A percentile compares a stretch with the other conserved stretches of the same genome.
Conservation (phyloP, 2,113 vertebrate genomes). For the Sphyrna mokarran region DNA sequence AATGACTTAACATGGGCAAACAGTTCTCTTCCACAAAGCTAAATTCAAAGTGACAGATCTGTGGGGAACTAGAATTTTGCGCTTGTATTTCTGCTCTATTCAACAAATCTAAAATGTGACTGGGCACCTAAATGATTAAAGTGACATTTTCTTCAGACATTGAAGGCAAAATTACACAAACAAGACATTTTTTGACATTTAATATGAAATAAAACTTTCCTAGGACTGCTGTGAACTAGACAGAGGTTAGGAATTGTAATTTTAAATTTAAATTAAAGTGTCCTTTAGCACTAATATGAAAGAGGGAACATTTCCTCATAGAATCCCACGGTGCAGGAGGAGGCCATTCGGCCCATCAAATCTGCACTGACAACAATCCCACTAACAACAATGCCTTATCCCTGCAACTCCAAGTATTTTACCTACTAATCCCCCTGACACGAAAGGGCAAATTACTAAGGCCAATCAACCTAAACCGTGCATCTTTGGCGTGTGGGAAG, state of each 20-base stretch:
- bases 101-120: not conserved
- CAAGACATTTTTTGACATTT: constrained; percentile 47
- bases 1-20: constrained; percentile 6
- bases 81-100: constrained; percentile 36
- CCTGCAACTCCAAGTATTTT: no score
- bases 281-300: constrained; percentile 47
- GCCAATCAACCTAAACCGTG: no score
- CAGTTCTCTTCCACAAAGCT: constrained; percentile 39
- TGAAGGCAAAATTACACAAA: constrained; percentile 40
- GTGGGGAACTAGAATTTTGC: constrained; percentile 41
- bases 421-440: no score
- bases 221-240: constrained; percentile 30
- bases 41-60: constrained; percentile 54
- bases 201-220: constrained; percentile 37
- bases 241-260: constrained; percentile 40
- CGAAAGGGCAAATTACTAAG: no score
- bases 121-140: constrained; percentile 11
- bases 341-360: no score
- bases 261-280: constrained; percentile 47
- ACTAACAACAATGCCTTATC: no score
- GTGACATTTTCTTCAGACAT: constrained; percentile 10
- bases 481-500: no score
- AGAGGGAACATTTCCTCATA: constrained; percentile 38
- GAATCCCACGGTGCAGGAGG: no score
- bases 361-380: no score